These are phyloP conservation scores for Microctenopoma stevenorrisi DNA, from an alignment of 2,797 vertebrate species.

Conservation along the genomic window DNA sequence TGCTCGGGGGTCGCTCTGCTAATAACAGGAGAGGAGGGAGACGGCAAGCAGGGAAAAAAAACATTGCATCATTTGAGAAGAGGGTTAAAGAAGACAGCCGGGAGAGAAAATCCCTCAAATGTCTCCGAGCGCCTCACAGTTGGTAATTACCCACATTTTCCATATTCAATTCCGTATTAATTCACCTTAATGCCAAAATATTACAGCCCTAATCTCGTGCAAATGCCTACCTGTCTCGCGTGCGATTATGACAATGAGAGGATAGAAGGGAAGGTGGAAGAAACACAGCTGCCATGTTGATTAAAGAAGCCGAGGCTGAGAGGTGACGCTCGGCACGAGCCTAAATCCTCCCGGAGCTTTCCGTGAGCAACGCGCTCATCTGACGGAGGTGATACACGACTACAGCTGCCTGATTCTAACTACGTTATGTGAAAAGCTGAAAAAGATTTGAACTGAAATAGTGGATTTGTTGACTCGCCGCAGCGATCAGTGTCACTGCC, in stretches of 20 bases:
- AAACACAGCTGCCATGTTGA: conserved; percentile 67
- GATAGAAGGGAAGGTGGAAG: conserved; percentile 2
- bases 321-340: conserved; percentile 12
- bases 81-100: conserved; percentile 42
- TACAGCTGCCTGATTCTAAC: conserved; percentile 9
- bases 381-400: conserved; percentile 19
- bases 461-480: too few relatives aligned
- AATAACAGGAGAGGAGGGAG: conserved; percentile 34
- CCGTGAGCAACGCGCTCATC: conserved; percentile 8
- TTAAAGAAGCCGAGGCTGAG: conserved; percentile 48
- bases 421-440: neutral
- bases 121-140: conserved; percentile 59
- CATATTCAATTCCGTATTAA: conserved; percentile 80
- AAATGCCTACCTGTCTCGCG: conserved; percentile 78
- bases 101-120: conserved; percentile 67
- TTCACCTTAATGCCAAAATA: conserved; percentile 84
- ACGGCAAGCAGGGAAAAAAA: conserved; percentile 9
- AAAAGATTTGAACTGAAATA: too few relatives aligned
- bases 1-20: conserved; percentile 27
- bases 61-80: conserved; percentile 14
- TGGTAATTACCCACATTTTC: conserved; percentile 81
- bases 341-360: conserved; percentile 16
- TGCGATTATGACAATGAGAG: conserved; percentile 57
- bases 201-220: conserved; percentile 80
- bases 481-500: too few relatives aligned